Conservation (phyloP, 2,888 invertebrate genomes). For the Temnothorax rugatulus region DNA sequence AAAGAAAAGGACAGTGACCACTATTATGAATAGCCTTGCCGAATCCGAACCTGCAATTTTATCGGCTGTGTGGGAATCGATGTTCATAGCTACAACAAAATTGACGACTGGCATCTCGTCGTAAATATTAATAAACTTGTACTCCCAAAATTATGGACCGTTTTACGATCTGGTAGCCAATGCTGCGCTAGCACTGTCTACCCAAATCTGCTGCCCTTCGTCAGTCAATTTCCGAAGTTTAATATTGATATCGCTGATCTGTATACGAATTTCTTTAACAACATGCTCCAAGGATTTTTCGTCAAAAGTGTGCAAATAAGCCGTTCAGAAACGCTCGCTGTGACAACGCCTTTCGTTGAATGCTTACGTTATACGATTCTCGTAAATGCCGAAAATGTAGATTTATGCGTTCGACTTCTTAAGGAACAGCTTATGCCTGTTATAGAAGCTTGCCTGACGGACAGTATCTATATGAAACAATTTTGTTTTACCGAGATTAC, state of each 20-base stretch:
- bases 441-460: slow-evolving; percentile 86
- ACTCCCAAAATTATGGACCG: slow-evolving; percentile 90
- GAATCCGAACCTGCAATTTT: slow-evolving; percentile 90
- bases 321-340: slow-evolving; percentile 90
- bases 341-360: slow-evolving; percentile 91
- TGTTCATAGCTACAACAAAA: slow-evolving; percentile 89
- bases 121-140: slow-evolving; percentile 92
- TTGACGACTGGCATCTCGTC: slow-evolving; percentile 90
- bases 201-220: slow-evolving; percentile 92
- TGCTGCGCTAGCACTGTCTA: slow-evolving; percentile 92
- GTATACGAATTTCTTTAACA: slow-evolving; percentile 90
- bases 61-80: slow-evolving; percentile 92
- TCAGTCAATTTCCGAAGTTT: slow-evolving; percentile 90
- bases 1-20: slow-evolving; percentile 88
- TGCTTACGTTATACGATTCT: slow-evolving; percentile 90
- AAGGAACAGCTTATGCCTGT: slow-evolving; percentile 85
- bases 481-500: slow-evolving; percentile 87
- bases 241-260: slow-evolving; percentile 87
- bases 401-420: slow-evolving; percentile 86
- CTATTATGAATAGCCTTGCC: slow-evolving; percentile 90
- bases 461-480: slow-evolving; percentile 85
- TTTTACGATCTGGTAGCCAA: slow-evolving; percentile 91
- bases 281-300: slow-evolving; percentile 89
- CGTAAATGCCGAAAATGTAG: slow-evolving; percentile 86
- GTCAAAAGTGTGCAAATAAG: slow-evolving; percentile 88